phyloP scores from a whole-genome alignment of 2,113 vertebrate genomes.

The Anser cygnoides region DNA sequence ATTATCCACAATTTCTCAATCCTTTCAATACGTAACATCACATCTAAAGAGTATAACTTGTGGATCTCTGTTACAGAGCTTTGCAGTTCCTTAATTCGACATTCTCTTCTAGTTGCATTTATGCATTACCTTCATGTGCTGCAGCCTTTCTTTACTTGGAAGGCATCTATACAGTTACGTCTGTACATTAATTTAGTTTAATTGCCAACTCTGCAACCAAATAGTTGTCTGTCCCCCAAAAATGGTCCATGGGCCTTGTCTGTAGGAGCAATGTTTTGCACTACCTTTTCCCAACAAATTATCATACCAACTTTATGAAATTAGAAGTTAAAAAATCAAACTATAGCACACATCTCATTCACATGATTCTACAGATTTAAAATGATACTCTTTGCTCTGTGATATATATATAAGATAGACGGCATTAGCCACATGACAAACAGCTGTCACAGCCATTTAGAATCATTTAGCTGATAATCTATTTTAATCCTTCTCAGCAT shows the following conservation, averaged over 20 bases:
- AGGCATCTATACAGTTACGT: not conserved
- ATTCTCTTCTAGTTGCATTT: not conserved
- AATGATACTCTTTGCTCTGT: not conserved
- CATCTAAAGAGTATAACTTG: not conserved
- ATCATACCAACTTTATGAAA: not conserved
- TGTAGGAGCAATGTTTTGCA: not conserved
- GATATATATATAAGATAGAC: not conserved
- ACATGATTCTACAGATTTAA: not conserved
- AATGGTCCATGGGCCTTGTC: not conserved
- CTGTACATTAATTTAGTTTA: not conserved
- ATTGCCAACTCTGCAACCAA: not conserved
- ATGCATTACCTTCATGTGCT: not conserved
- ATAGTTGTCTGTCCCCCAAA: not conserved
- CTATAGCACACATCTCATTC: not conserved
- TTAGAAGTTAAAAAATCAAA: not conserved
- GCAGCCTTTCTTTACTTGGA: not conserved
- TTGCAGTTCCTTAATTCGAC: not conserved
- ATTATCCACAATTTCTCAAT: not conserved
- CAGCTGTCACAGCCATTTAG: slow-evolving; percentile 12
- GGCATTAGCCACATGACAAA: not conserved
- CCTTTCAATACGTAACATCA: not conserved
- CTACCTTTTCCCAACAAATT: not conserved
- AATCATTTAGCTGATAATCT: slow-evolving; percentile 49
- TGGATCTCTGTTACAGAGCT: not conserved
- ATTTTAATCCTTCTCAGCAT: slow-evolving; percentile 40